Percentiles rank a stretch among this genome's conserved stretches.
These are phyloP conservation scores for Apantesis nais DNA, from an alignment of 2,888 invertebrate genomes.

Conservation along the genomic window DNA sequence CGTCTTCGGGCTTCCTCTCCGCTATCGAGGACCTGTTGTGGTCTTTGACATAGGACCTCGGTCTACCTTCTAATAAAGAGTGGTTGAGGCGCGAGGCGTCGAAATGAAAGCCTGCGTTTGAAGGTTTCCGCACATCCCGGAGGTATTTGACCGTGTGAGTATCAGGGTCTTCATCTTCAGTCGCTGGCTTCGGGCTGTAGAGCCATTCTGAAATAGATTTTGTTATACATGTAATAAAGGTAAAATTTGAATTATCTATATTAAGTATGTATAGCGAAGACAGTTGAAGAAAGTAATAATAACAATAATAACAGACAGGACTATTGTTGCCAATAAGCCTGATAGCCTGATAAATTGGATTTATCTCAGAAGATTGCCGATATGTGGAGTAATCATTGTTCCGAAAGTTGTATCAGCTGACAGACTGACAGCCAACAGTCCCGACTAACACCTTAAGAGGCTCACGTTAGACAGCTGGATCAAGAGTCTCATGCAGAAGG, in stretches of 20 bases:
- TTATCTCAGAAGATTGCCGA: too few species aligned
- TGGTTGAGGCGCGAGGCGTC: slow-evolving; percentile 69
- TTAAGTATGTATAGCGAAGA: too few species aligned
- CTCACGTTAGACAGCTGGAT: too few species aligned
- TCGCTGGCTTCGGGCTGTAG: slow-evolving; percentile 70
- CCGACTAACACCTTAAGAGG: too few species aligned
- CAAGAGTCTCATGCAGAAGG: too few species aligned
- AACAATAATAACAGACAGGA: too few species aligned
- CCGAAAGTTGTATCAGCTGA: too few species aligned
- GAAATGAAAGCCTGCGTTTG: slow-evolving; percentile 77
- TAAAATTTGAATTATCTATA: background rate
- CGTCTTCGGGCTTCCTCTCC: slow-evolving; percentile 62
- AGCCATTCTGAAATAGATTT: slow-evolving; percentile 69
- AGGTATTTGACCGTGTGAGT: slow-evolving; percentile 82
- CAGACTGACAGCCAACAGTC: too few species aligned
- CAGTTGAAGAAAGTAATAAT: too few species aligned
- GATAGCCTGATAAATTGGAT: too few species aligned
- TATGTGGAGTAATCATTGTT: too few species aligned
- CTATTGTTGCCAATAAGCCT: too few species aligned
- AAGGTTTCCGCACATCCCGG: slow-evolving; percentile 76
- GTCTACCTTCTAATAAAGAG: slow-evolving; percentile 56
- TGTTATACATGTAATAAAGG: background rate
- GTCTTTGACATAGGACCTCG: slow-evolving; percentile 54
- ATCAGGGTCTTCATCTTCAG: slow-evolving; percentile 56
- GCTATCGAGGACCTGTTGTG: slow-evolving; percentile 55